These are phyloP conservation scores for Boleophthalmus pectinirostris DNA, from an alignment of 2,113 vertebrate species.

Conservation along the genomic window DNA sequence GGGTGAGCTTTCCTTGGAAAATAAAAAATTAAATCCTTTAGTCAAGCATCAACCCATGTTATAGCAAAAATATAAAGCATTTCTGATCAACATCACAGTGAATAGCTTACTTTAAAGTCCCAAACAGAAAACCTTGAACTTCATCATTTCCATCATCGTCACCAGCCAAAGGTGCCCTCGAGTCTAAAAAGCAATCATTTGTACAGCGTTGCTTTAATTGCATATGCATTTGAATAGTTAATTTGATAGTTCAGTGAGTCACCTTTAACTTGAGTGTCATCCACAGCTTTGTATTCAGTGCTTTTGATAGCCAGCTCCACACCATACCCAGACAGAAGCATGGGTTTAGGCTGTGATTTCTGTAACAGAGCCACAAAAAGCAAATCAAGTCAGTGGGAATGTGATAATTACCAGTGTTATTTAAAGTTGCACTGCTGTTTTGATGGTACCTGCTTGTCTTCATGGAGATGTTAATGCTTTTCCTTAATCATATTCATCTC, in stretches of 20 bases:
- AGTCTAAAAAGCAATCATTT: constrained; percentile 67
- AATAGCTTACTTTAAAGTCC: constrained; percentile 85
- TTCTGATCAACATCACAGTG: background rate
- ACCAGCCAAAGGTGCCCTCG: constrained; percentile 68
- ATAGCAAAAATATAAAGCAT: background rate
- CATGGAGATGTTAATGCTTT: too few relatives aligned
- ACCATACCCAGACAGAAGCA: constrained; percentile 93
- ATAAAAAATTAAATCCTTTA: constrained; percentile 1
- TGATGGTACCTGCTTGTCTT: too few relatives aligned
- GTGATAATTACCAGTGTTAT: too few relatives aligned
- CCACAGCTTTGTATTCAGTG: constrained; percentile 95
- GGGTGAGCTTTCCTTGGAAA: constrained; percentile 84
- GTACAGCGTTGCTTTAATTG: constrained; percentile 17
- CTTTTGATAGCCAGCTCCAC: constrained; percentile 97
- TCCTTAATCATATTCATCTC: too few relatives aligned
- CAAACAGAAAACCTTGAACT: constrained; percentile 93
- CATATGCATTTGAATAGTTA: constrained; percentile 1
- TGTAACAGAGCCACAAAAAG: constrained; percentile 49
- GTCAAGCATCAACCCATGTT: background rate
- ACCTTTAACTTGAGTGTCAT: constrained; percentile 92
- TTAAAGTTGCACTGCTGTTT: too few relatives aligned
- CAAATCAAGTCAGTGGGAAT: background rate
- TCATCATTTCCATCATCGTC: constrained; percentile 81
- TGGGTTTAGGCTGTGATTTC: constrained; percentile 82
- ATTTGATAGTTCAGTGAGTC: constrained; percentile 31